phyloP scores from a whole-genome alignment of 2,888 invertebrate species.

The Acanthosepion lycidas region DNA sequence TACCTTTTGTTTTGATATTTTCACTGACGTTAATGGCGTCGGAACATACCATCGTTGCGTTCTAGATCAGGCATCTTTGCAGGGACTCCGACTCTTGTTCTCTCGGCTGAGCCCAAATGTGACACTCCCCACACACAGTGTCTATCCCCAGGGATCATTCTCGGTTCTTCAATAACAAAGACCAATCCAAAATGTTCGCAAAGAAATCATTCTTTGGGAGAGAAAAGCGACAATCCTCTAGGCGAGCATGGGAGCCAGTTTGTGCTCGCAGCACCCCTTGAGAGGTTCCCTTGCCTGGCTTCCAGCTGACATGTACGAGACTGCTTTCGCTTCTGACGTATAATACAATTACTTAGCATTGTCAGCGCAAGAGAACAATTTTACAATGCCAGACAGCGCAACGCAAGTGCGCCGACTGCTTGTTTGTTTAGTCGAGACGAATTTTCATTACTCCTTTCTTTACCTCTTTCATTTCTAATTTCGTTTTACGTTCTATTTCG shows the following conservation, averaged over 20 bases:
- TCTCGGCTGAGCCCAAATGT: not conserved
- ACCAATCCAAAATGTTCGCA: not conserved
- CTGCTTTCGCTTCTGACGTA: not conserved
- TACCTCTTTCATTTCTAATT: not conserved
- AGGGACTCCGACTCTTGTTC: not conserved
- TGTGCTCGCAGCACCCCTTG: not conserved
- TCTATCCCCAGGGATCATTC: not conserved
- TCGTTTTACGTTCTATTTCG: not conserved
- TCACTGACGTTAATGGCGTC: not conserved
- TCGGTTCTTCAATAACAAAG: not conserved
- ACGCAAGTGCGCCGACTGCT: not conserved
- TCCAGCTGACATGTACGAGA: not conserved
- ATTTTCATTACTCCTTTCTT: not conserved
- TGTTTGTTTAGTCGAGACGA: not conserved
- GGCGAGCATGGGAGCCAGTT: not conserved
- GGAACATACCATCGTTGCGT: not conserved
- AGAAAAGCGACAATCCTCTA: not conserved
- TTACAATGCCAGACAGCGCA: not conserved
- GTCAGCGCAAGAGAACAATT: constrained; percentile 11
- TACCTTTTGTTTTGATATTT: not conserved
- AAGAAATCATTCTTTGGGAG: not conserved
- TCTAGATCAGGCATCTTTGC: not conserved
- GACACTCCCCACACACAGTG: not conserved
- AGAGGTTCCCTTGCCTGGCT: not conserved
- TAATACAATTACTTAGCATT: constrained; percentile 18